phyloP scores from a whole-genome alignment of 2,797 vertebrate genomes.

The Acrocephalus scirpaceus region DNA sequence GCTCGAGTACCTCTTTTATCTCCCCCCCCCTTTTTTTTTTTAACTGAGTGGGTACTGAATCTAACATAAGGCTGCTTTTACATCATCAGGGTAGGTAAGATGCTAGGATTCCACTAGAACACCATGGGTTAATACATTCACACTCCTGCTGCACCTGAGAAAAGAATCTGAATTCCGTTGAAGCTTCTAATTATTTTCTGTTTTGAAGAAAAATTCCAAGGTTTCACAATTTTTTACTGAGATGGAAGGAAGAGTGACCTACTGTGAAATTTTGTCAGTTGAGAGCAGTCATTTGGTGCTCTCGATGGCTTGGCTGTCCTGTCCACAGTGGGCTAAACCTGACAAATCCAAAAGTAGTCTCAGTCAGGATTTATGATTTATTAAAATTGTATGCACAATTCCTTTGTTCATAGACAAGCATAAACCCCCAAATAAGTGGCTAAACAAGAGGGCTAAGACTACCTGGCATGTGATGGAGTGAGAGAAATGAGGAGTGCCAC shows the following conservation, averaged over 20 bases:
- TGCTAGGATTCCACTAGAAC: not conserved
- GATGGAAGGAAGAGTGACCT: constrained; percentile 6
- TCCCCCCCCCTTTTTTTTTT: accelerated
- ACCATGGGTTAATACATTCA: not conserved
- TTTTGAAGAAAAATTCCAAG: not conserved
- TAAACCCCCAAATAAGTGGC: not conserved
- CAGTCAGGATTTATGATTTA: not conserved
- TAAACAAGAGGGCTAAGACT: not conserved
- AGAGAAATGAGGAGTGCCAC: accelerated
- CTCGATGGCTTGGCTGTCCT: not conserved
- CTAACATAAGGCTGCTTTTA: not conserved
- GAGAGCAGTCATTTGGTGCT: not conserved
- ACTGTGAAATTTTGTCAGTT: not conserved
- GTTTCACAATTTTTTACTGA: not conserved
- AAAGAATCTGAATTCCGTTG: not conserved
- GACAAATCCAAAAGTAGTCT: not conserved
- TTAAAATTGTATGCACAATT: not conserved
- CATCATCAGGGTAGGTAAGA: not conserved
- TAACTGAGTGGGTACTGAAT: not conserved
- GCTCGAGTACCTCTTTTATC: not conserved
- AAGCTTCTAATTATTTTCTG: constrained; percentile 30
- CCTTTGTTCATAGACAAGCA: not conserved
- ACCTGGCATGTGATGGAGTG: not conserved
- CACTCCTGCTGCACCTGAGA: not conserved
- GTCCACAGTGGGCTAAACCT: not conserved